Base-by-base conservation (phyloP, 2,888 invertebrate species). In the Nebria salina region DNA sequence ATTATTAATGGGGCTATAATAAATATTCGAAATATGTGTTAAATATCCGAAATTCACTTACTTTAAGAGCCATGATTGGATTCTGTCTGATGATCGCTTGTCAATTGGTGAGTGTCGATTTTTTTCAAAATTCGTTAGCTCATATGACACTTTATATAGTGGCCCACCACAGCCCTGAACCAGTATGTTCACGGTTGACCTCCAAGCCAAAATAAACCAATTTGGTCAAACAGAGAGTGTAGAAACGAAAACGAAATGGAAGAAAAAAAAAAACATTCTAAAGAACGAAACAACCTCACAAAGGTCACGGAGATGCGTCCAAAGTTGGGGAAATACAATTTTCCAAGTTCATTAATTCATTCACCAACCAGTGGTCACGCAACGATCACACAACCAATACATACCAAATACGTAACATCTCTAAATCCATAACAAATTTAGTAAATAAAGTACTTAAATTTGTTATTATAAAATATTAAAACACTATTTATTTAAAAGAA, bases 61-160 rank as follows among this genome's bases (percentile, higher is more conserved):
- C n/a, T 72, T n/a, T n/a, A 72, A 8, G 26, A 25, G 7, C n/a
- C 42, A 72, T 72, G 72, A n/a, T 25, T 72, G 26, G 34, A 41
- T 72, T 54, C 54, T 54, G 54, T 54, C 11, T 6, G 54, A 54
- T 54, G 54, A 54, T 2, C 13, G 54, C 54, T 11, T 11, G 54
- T 54, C 54, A 13, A 13, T 54, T 54, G 8, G 8, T 13, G 54
- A 54, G 2, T 54, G 54, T 7, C 54, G 54, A 54, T 7, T 54
- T 54, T 54, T 13, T 54, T 34, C 8, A 54, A 54, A 54, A 2
- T 11, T 11, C 54, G 13, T 54, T 54, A 54, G 54, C 54, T 54
- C 8, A 54, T 54, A 54, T 54, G 54, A 54, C 54, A 54, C 54
- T 54, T 54, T 54, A 54, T 54, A 54, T 54, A 54, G 54, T 54